phyloP scores from a whole-genome alignment of 2,113 vertebrate species.

The Dasyprocta punctata region DNA sequence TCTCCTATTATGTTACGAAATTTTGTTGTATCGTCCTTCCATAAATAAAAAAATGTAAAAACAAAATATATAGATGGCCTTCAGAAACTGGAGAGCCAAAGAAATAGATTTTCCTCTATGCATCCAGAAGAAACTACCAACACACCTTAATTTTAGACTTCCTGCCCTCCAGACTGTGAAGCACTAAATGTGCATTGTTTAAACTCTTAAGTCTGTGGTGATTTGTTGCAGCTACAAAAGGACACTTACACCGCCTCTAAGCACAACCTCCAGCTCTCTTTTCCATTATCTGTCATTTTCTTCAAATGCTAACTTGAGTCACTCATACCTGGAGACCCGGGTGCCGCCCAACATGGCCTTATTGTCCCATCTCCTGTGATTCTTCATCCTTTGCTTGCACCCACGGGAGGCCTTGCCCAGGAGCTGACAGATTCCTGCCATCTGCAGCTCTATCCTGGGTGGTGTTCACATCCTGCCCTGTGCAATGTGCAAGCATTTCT shows the following conservation, averaged over 20 bases:
- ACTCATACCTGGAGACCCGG: fast-evolving
- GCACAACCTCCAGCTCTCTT: not conserved
- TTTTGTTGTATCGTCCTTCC: too few species aligned
- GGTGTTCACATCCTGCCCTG: not conserved
- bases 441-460: not conserved
- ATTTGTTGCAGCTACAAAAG: not conserved
- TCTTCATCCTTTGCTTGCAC: not conserved
- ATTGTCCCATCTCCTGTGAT: not conserved
- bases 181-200: not conserved
- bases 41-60: too few species aligned
- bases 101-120: not conserved
- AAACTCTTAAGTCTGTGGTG: too few species aligned
- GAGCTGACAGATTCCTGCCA: not conserved
- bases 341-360: not conserved
- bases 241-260: not conserved
- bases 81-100: not conserved
- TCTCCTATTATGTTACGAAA: too few species aligned
- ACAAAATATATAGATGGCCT: not conserved
- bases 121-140: not conserved
- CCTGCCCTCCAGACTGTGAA: not conserved
- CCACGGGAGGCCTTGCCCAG: not conserved
- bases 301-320: not conserved
- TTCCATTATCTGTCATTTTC: not conserved
- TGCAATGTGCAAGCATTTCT: not conserved
- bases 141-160: not conserved